Evolutionary conservation across 2,888 invertebrate genomes (phyloP), one percentile per base, ranked within the genome.

Genomic region (Athrips mouffetella): DNA sequence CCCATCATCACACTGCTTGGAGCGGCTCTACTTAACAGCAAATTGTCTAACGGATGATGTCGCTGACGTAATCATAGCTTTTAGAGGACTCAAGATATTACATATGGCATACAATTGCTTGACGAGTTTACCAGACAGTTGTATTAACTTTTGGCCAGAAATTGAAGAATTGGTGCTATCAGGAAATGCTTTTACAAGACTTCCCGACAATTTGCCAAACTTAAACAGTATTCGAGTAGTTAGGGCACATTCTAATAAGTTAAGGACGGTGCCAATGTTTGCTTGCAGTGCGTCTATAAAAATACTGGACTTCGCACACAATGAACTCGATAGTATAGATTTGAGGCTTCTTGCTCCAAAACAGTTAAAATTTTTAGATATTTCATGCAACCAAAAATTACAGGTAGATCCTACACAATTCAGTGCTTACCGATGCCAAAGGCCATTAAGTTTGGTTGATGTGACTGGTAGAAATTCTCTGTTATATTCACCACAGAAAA

Each of bases 351-450:
- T 96, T 45, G 94, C 96, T 31, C 95, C 96, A 2, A 93, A 94
- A 45, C 95, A 95, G 70, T 84, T 96, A 25, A 95, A 95, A 70
- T 96, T 95, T 73, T 84, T 96, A 40, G 96, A 96, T 74, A 91
- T 96, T 66, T 95, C 95, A 0, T 96, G 96, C 62, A 96, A 96
- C 67, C 89, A 92, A 37, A 92, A 94, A 63, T 82, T 96, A 6
- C 94, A 94, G 78, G 94, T 96, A 2, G 96, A 96, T 67, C 94
- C 94, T 10, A 91, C 94, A 35, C 95, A 96, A 73, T 93, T 96
- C 57, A 93, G 93, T 71, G 92, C 91, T 2, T 95, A 95, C 64
- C 90, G 94, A 77, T 93, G 94, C 30, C 94, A 94, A 70, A 85
- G 95, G 35, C 94, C 94, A 3, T 91, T 96, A 80, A 95, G 95